Base-by-base conservation (phyloP, 1,140 invertebrate species). In the Cydia strobilella region DNA sequence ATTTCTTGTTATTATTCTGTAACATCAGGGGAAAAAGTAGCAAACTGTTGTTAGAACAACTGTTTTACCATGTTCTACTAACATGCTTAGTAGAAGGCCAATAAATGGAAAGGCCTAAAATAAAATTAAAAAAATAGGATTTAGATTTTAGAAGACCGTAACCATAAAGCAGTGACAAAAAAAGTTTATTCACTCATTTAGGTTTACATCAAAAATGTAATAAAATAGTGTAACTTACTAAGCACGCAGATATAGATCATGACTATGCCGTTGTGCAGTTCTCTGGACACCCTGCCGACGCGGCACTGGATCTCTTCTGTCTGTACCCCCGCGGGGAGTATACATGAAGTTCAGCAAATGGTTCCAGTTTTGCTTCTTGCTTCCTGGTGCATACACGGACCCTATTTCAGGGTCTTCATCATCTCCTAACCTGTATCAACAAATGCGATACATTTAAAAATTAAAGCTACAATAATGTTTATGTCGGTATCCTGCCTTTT, bases 361-460 rank as follows among this genome's bases (percentile, higher is more conserved):
- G 93, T 97, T 98, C 91, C 97, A 94, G 93, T 97, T 98, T 94
- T 96, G 96, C 94, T 98, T 98, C 93, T 98, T 98, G 88, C 96
- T 97, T 93, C 96, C 96, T 92, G 94, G 95, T 85, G 94, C 91
- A 94, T 96, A 95, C 81, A 97, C 95, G 90, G 96, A 97, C 93
- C 96, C 97, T 88, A 95, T 93, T 94, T 98, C 97, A 92, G 95
- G 94, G 81, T 95, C 95, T 79, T 94, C 88, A 73, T 90, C 85
- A 63, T 86, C 85, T 79, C 85, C 89, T 93, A 93, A 23, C 91
- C 91, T 92, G 77, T 76, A 77, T 15, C 51, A 13, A 1, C 65
- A 69, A n/a, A 73, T 48, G 7, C 18, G 12, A 63, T 2, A 63
- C 20, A 63, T n/a, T 23, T 5, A 63, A 12, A 63, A 25, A n/a